A percentile compares a stretch with the other conserved stretches of the same genome.
These are phyloP conservation scores for Sphaeridia pumilis DNA, from an alignment of 2,888 invertebrate genomes.

Conservation along the genomic window DNA sequence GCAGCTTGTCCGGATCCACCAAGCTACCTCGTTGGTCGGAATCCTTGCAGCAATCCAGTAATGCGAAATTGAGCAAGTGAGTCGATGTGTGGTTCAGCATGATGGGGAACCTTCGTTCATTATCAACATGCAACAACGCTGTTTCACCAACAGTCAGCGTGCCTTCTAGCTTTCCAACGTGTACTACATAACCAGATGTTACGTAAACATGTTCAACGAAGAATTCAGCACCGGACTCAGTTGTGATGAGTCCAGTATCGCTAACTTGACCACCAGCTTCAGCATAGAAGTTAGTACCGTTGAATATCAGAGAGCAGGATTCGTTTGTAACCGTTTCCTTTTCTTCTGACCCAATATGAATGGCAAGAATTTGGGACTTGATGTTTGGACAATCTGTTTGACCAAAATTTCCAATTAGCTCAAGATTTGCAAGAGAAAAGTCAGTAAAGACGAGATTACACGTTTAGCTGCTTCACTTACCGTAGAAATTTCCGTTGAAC, in stretches of 20 bases:
- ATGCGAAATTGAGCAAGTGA: conserved; percentile 87
- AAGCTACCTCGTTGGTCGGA: conserved; percentile 94
- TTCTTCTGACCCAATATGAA: conserved; percentile 70
- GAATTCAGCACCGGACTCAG: conserved; percentile 58
- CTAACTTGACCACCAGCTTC: conserved; percentile 98
- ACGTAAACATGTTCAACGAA: conserved; percentile 42
- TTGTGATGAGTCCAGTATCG: conserved; percentile 85
- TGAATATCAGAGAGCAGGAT: conserved; percentile 82
- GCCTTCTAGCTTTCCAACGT: conserved; percentile 80
- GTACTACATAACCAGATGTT: conserved; percentile 70
- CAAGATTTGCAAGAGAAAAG: not conserved
- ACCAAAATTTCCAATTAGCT: not conserved
- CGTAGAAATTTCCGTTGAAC: conserved; percentile 7
- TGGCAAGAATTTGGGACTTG: conserved; percentile 64
- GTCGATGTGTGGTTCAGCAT: conserved; percentile 99
- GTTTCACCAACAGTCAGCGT: conserved; percentile 71
- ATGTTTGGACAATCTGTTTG: conserved; percentile 54
- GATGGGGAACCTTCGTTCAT: conserved; percentile 68
- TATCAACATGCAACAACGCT: conserved; percentile 69
- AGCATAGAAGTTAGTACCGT: conserved; percentile 91
- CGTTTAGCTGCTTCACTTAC: not conserved
- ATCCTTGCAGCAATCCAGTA: conserved; percentile 77
- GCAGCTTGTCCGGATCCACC: conserved; percentile 88
- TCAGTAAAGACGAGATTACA: not conserved
- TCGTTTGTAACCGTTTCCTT: conserved; percentile 72